These are phyloP conservation scores for Hucho hucho DNA, from an alignment of 2,113 vertebrate species.

Conservation along the genomic window DNA sequence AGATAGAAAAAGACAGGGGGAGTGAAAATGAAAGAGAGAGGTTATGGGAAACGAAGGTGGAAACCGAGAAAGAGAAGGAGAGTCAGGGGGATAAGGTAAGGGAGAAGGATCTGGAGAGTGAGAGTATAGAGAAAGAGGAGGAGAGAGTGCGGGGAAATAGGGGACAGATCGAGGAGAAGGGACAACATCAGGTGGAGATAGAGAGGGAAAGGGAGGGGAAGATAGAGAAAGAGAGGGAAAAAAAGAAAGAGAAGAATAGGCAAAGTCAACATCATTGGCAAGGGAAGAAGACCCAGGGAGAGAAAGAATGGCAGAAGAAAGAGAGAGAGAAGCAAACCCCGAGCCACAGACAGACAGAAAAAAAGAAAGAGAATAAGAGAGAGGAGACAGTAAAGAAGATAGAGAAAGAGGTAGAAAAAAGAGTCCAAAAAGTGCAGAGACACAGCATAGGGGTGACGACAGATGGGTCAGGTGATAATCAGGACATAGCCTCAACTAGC, in stretches of 20 bases:
- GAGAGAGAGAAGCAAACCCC: background rate
- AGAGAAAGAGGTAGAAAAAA: conserved; percentile 6
- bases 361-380: conserved; percentile 20
- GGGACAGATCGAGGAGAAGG: conserved; percentile 3
- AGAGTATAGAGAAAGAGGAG: conserved; percentile 24
- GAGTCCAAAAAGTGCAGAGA: conserved; percentile 38
- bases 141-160: conserved; percentile 36
- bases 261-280: background rate
- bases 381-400: conserved; percentile 27
- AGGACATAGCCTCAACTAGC: no score
- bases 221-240: conserved; percentile 17
- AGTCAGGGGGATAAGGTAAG: conserved; percentile 59
- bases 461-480: no score
- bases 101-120: conserved; percentile 42
- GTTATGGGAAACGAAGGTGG: conserved; percentile 24
- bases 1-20: conserved; percentile 33
- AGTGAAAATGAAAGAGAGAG: conserved; percentile 51
- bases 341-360: background rate
- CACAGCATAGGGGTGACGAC: conserved; percentile 13
- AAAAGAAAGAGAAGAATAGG: conserved; percentile 12
- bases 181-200: conserved; percentile 5
- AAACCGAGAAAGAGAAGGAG: conserved; percentile 40
- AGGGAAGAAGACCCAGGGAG: conserved; percentile 20
- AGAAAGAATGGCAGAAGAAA: conserved; percentile 38
- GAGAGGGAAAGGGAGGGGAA: conserved; percentile 22